These are phyloP conservation scores for Mohoua ochrocephala DNA, from an alignment of 2,113 vertebrate species.

Conservation along the genomic window DNA sequence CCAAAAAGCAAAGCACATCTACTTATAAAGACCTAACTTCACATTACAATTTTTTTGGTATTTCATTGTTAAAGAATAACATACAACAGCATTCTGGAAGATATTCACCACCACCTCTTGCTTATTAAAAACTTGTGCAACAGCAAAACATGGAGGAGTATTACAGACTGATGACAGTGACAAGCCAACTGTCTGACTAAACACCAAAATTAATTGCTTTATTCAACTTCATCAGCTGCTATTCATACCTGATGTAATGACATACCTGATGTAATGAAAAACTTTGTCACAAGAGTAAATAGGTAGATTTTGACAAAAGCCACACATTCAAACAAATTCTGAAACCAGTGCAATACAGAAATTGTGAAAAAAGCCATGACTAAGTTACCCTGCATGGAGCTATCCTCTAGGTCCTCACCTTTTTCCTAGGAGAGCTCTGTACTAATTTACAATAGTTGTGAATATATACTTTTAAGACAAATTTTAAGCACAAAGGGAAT, in stretches of 20 bases:
- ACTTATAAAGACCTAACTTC: neutral
- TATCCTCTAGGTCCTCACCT: neutral
- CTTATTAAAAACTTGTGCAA: neutral
- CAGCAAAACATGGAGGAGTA: neutral
- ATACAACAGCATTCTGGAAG: neutral
- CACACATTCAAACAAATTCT: neutral
- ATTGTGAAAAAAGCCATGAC: neutral
- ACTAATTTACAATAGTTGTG: neutral
- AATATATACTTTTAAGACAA: neutral
- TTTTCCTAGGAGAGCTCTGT: neutral
- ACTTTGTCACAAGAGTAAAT: neutral
- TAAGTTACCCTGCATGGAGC: neutral
- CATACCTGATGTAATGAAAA: neutral
- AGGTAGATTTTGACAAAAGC: neutral
- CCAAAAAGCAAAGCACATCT: neutral
- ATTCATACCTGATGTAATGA: neutral
- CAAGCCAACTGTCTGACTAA: neutral
- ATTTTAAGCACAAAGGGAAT: neutral
- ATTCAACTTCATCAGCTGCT: neutral
- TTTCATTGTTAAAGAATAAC: neutral
- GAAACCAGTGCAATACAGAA: neutral
- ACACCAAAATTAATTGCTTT: neutral
- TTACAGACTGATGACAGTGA: neutral
- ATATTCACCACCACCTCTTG: neutral
- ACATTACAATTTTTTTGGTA: accelerated